Percentiles rank a stretch among this genome's conserved stretches.
Evolutionary conservation across 1,140 invertebrate genomes (phyloP).

Genomic region (Phymorhynchus buccinoides): DNA sequence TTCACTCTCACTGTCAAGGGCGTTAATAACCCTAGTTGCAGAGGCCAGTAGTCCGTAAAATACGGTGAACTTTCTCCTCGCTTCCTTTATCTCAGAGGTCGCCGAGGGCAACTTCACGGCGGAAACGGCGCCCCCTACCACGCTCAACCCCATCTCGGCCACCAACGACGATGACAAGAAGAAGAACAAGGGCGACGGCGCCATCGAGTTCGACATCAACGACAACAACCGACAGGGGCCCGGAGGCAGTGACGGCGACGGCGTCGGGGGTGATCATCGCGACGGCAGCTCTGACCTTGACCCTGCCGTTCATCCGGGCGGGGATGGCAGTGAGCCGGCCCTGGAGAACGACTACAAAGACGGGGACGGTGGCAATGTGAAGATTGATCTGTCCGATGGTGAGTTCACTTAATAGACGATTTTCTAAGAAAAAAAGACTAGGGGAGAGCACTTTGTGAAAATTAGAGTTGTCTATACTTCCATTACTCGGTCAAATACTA

Average conservation of each 20-base stretch:
- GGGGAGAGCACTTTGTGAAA: too few species aligned
- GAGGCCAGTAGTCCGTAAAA: too few species aligned
- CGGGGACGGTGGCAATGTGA: constrained; percentile 18
- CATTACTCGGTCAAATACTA: too few species aligned
- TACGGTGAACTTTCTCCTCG: too few species aligned
- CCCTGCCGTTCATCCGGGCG: neutral
- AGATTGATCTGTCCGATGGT: constrained; percentile 21
- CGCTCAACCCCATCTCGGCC: constrained; percentile 48
- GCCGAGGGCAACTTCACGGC: constrained; percentile 79
- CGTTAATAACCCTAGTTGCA: too few species aligned
- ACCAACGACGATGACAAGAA: constrained; percentile 36
- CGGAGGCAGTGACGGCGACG: neutral
- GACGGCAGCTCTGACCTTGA: neutral
- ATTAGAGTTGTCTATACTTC: too few species aligned
- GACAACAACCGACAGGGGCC: constrained; percentile 7
- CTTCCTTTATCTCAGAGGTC: constrained; percentile 74
- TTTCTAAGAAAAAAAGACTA: too few species aligned
- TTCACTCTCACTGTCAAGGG: too few species aligned
- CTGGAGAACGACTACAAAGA: neutral
- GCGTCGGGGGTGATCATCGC: neutral
- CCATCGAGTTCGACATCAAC: constrained; percentile 38
- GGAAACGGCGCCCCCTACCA: constrained; percentile 75
- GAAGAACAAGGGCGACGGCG: constrained; percentile 16
- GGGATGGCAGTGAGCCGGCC: neutral
- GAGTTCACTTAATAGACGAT: too few species aligned